Evolutionary conservation across 2,888 invertebrate genomes (phyloP).

Genomic region (Synanthedon tipuliformis): DNA sequence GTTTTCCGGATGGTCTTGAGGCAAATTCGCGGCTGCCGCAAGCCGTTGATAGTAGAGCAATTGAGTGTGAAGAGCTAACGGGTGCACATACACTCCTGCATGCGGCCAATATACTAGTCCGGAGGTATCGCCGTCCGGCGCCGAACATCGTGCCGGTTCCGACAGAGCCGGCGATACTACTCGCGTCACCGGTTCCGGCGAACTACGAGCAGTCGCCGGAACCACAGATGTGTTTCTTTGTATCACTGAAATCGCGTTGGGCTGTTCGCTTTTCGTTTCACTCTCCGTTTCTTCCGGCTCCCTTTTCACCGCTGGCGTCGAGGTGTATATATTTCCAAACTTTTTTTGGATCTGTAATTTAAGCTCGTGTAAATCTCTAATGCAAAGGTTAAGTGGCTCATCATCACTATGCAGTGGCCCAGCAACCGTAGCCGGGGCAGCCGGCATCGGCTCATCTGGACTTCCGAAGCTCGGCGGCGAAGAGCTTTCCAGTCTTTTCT

Average conservation of each 20-base stretch:
- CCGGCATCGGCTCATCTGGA: conserved; percentile 47
- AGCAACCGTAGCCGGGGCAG: conserved; percentile 39
- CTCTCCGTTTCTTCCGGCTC: conserved; percentile 66
- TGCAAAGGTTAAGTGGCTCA: conserved; percentile 86
- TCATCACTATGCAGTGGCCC: conserved; percentile 58
- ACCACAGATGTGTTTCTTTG: conserved; percentile 50
- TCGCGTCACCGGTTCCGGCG: conserved; percentile 44
- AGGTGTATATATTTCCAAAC: conserved; percentile 73
- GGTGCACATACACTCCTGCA: conserved; percentile 78
- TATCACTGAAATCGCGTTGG: conserved; percentile 59
- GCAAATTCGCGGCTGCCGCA: conserved; percentile 66
- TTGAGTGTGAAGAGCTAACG: conserved; percentile 78
- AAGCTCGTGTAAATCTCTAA: conserved; percentile 78
- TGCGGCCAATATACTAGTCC: conserved; percentile 79
- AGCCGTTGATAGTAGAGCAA: conserved; percentile 81
- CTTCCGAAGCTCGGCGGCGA: conserved; percentile 42
- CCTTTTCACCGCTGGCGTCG: conserved; percentile 68
- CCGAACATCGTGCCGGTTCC: conserved; percentile 45
- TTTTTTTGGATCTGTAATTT: conserved; percentile 75
- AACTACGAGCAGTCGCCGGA: conserved; percentile 50
- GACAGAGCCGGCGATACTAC: conserved; percentile 45
- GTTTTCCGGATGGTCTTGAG: conserved; percentile 43
- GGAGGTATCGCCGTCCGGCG: conserved; percentile 40
- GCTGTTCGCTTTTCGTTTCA: conserved; percentile 48
- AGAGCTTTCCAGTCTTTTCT: conserved; percentile 46